A percentile compares a stretch with the other conserved stretches of the same genome.
These are phyloP conservation scores for Oxygymnocypris stewartii DNA, from an alignment of 2,113 vertebrate species.

Conservation along the genomic window DNA sequence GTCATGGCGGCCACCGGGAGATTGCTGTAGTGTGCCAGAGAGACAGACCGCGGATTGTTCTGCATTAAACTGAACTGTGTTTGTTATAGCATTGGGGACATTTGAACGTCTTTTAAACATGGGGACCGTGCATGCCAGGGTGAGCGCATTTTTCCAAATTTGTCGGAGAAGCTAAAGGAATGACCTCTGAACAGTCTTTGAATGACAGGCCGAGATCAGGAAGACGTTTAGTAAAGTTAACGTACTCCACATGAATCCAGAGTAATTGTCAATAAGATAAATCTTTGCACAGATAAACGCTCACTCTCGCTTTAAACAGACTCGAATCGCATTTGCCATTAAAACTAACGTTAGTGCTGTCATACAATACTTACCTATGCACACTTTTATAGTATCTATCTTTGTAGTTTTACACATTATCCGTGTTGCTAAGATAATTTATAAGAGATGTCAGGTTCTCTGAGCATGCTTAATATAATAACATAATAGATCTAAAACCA, in stretches of 20 bases:
- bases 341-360: not conserved
- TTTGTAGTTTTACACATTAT: not conserved
- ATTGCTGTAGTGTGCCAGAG: constrained; percentile 26
- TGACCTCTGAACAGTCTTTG: constrained; percentile 68
- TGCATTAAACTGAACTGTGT: constrained; percentile 47
- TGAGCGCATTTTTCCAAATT: constrained; percentile 65
- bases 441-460: not conserved
- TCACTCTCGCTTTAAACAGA: not conserved
- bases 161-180: constrained; percentile 20
- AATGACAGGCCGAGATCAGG: constrained; percentile 22
- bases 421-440: not conserved
- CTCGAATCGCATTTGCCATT: not conserved
- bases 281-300: not conserved
- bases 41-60: constrained; percentile 17
- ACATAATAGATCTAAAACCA: not conserved
- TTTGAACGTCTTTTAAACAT: constrained; percentile 67
- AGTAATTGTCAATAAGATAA: not conserved
- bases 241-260: not conserved
- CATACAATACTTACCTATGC: not conserved
- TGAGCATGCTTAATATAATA: not conserved
- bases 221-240: not conserved
- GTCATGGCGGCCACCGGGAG: constrained; percentile 70
- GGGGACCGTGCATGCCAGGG: constrained; percentile 92
- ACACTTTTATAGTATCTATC: not conserved
- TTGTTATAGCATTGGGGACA: constrained; percentile 28